Percentiles rank a stretch among this genome's conserved stretches.
Conservation (phyloP, 2,888 invertebrate species). For the Panzeria rudis region DNA sequence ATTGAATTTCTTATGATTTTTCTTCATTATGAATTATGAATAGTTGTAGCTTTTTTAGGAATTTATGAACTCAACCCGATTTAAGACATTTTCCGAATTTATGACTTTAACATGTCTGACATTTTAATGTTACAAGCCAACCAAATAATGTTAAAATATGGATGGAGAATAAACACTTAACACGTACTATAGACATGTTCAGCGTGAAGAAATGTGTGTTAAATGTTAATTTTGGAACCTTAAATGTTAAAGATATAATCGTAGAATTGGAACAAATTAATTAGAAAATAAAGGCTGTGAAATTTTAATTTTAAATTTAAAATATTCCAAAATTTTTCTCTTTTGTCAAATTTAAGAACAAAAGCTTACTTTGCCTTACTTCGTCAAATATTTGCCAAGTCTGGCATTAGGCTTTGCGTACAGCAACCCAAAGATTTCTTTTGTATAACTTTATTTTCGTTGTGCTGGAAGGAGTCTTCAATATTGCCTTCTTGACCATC, state of each 20-base stretch:
- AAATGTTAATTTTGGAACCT: conserved; percentile 48
- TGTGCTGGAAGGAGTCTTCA: too few species aligned
- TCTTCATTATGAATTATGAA: conserved; percentile 14
- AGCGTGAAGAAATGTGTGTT: conserved; percentile 20
- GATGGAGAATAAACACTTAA: conserved; percentile 17
- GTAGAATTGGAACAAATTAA: not conserved
- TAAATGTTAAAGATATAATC: conserved; percentile 40
- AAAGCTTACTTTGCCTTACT: too few species aligned
- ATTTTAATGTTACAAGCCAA: conserved; percentile 60
- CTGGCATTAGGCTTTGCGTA: too few species aligned
- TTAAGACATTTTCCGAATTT: conserved; percentile 65
- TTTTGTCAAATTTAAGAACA: not conserved
- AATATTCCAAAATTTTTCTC: not conserved
- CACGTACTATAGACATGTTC: conserved; percentile 44
- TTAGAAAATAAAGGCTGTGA: not conserved
- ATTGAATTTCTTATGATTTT: conserved; percentile 1
- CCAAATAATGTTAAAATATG: not conserved
- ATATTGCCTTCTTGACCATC: too few species aligned
- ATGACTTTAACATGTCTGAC: conserved; percentile 63
- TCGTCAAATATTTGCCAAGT: too few species aligned
- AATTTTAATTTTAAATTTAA: not conserved
- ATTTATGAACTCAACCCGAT: conserved; percentile 70
- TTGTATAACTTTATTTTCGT: too few species aligned
- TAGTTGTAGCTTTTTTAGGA: conserved; percentile 37
- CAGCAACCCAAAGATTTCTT: too few species aligned